Percentiles rank a stretch among this genome's conserved stretches.
These are phyloP conservation scores for Reinhardtius hippoglossoides DNA, from an alignment of 2,113 vertebrate species.

Conservation along the genomic window DNA sequence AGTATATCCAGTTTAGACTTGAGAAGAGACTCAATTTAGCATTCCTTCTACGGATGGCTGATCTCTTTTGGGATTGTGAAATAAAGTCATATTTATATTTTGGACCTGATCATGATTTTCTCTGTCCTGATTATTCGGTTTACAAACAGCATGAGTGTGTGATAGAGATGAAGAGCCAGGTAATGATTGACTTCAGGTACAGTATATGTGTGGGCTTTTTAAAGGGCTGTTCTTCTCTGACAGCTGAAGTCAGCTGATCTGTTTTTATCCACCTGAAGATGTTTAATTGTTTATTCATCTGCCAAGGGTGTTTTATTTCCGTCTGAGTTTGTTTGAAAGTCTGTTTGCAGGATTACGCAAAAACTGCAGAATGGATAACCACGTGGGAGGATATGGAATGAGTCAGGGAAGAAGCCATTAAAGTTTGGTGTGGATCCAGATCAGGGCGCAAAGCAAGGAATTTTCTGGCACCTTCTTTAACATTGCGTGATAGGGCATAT, in stretches of 20 bases:
- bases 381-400: no score
- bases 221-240: background rate
- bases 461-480: no score
- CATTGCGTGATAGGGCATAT: no score
- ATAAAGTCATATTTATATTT: conserved; percentile 87
- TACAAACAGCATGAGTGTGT: background rate
- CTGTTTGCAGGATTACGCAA: no score
- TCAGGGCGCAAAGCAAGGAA: no score
- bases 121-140: conserved; percentile 28
- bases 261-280: no score
- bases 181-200: background rate
- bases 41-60: conserved; percentile 79
- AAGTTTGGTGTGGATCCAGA: no score
- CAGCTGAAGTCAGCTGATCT: background rate
- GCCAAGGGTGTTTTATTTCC: no score
- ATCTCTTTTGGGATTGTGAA: conserved; percentile 82
- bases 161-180: background rate
- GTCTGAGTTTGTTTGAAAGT: no score
- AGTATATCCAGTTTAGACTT: conserved; percentile 80
- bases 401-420: no score
- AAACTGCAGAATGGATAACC: no score
- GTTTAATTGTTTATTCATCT: no score
- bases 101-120: conserved; percentile 71
- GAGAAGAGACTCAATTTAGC: conserved; percentile 78
- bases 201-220: background rate